Base-by-base conservation (phyloP, 2,113 vertebrate species). In the Cacatua alba region DNA sequence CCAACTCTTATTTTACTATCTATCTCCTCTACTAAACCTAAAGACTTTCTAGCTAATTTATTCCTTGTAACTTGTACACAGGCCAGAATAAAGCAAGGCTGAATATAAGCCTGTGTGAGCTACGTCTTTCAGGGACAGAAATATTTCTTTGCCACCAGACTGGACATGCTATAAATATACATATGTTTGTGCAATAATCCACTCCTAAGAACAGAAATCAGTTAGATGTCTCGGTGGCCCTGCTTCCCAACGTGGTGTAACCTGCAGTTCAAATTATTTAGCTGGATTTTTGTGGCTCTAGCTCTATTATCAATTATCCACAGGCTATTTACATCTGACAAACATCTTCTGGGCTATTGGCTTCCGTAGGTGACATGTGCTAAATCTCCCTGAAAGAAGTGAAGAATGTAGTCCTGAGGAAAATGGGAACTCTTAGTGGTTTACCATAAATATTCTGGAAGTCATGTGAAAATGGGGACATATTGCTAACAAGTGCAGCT, bases 341-440 rank as follows among this genome's bases (percentile, higher is more conserved):
- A 94, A 82, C 69, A 63, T 86, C 88, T 86, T 76, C 13, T 5
- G 78, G 84, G 55, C 65, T 86, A 23, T 55, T 72, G 48, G 77
- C 67, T 82, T 69, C 62, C 52, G 79, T 4, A 51, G 69, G 57
- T 87, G 77, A 69, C 31, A 29, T 9, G 33, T 51, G 72, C 72
- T 97, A 94, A 96, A 95, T 88, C 86, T 94, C 74, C 63, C 60
- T 78, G 85, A 44, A 39, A 67, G 55, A 64, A 37, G 35, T 20
- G 74, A 94, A 92, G 80, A 63, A 67, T 0, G 5, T 15, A 6
- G n/a, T 3, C 51, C 33, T 15, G 79, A 85, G 69, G 86, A 55
- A 92, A 86, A 90, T 37, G 59, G 51, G 10, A 81, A 91, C 68
- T 39, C 69, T 33, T 26, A 6, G 68, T 39, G 37, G 70, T 75